Conservation (phyloP, 2,888 invertebrate species). For the Amblyjoppa fuscipennis region DNA sequence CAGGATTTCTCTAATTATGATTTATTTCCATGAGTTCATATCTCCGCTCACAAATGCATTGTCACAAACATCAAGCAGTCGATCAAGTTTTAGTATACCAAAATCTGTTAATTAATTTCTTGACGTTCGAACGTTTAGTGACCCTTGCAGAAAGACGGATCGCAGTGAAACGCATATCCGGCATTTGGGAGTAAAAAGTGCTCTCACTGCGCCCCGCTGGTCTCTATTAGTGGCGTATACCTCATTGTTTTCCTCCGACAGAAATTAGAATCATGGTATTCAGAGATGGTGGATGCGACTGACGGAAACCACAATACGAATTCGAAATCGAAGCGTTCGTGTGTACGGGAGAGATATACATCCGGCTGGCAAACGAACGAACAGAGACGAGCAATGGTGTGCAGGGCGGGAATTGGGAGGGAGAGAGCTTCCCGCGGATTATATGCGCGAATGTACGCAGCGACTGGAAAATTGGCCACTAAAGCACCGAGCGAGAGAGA, state of each 20-base stretch:
- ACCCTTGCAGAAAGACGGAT: too few relatives aligned
- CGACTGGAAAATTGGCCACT: slow-evolving; percentile 72
- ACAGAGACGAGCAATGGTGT: slow-evolving; percentile 13
- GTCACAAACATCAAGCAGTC: too few relatives aligned
- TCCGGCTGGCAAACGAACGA: slow-evolving; percentile 17
- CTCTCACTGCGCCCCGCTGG: not conserved
- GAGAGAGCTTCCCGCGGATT: slow-evolving; percentile 42
- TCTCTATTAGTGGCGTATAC: too few relatives aligned
- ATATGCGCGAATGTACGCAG: slow-evolving; percentile 67
- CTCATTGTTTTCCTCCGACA: too few relatives aligned
- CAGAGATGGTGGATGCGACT: not conserved
- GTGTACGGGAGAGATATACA: not conserved
- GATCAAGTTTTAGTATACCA: too few relatives aligned
- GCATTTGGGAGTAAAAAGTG: not conserved
- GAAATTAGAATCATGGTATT: not conserved
- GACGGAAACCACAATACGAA: slow-evolving; percentile 8
- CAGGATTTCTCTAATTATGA: too few relatives aligned
- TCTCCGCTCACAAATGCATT: too few relatives aligned
- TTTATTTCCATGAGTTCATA: too few relatives aligned
- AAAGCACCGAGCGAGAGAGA: slow-evolving; percentile 48
- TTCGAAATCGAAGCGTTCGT: slow-evolving; percentile 40
- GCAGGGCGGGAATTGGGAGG: not conserved
- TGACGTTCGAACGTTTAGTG: too few relatives aligned
- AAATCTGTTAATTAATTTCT: too few relatives aligned
- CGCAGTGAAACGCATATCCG: too few relatives aligned